Evolutionary conservation across 2,888 invertebrate genomes (phyloP), one percentile per base, ranked within the genome.

Genomic region (Chymomyza procnemis): DNA sequence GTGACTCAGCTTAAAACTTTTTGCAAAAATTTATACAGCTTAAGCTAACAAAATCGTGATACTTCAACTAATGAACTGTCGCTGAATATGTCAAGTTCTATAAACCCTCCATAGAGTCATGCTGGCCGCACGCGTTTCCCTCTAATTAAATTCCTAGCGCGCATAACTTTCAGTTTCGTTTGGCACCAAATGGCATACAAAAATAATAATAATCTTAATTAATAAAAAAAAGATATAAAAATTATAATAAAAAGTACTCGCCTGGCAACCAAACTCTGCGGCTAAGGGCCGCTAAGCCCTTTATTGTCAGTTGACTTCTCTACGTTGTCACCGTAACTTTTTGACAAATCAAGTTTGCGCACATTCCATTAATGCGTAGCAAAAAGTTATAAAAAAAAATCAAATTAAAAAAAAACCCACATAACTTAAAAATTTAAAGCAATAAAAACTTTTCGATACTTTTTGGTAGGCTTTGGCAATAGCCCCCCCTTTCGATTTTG

Each of bases 111-210:
- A 59, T 63, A 61, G 8, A 57, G 55, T 54, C 62, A 65, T 68
- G 67, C 50, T 62, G 52, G 50, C 30, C 41, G 56, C n/a, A 18
- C 55, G 41, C 18, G 46, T 30, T 58, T 66, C 61, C 70, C 52
- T 67, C 62, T 69, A 72, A 78, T 75, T 81, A 67, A 78, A 82
- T 80, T 85, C 78, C 71, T 67, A 66, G 67, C 72, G 69, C 78
- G 73, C 75, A 74, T 67, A 71, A 85, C 81, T 82, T 83, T 82
- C 83, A 73, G 74, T 85, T 82, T 83, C 71, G 72, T 71, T 74
- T 16, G 58, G 73, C 57, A 66, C 67, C 64, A 61, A 76, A 47
- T 8, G 9, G 34, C n/a, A 47, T n/a, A 62, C 34, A 34, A 21
- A 34, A 50, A 62, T 55, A 19, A 41, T 3, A 34, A 34, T 18